Percentiles rank a stretch among this genome's conserved stretches.
phyloP scores from a whole-genome alignment of 2,797 vertebrate genomes.

The Mormyrops attenuatus region DNA sequence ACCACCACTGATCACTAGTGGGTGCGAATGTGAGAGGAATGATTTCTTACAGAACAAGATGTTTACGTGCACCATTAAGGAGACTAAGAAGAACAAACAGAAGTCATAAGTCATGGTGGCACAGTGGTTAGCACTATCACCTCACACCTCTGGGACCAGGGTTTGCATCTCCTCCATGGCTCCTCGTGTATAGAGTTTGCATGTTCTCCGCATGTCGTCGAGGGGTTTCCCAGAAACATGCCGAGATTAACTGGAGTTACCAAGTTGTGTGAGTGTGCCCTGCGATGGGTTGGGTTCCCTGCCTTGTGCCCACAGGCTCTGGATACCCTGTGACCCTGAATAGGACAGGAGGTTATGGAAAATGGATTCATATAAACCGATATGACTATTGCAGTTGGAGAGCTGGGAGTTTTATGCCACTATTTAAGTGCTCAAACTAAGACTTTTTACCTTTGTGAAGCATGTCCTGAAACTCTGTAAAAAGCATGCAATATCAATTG shows the following conservation, averaged over 20 bases:
- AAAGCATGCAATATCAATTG: neutral
- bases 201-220: neutral
- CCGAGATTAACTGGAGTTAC: neutral
- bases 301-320: neutral
- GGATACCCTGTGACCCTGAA: neutral
- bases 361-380: neutral
- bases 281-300: neutral
- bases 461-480: neutral
- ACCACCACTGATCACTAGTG: neutral
- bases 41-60: slow-evolving; percentile 13
- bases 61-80: neutral
- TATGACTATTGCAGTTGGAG: neutral
- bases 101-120: neutral
- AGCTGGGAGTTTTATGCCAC: neutral
- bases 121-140: neutral
- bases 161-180: neutral
- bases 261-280: neutral
- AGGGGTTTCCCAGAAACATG: neutral
- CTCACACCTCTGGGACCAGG: neutral
- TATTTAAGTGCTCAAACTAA: neutral
- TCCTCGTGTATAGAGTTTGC: neutral
- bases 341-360: neutral
- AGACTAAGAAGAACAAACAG: neutral
- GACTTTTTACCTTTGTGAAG: neutral
- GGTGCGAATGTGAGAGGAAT: neutral